phyloP scores from a whole-genome alignment of 2,113 vertebrate species.

The Epinephelus cyanopodus region DNA sequence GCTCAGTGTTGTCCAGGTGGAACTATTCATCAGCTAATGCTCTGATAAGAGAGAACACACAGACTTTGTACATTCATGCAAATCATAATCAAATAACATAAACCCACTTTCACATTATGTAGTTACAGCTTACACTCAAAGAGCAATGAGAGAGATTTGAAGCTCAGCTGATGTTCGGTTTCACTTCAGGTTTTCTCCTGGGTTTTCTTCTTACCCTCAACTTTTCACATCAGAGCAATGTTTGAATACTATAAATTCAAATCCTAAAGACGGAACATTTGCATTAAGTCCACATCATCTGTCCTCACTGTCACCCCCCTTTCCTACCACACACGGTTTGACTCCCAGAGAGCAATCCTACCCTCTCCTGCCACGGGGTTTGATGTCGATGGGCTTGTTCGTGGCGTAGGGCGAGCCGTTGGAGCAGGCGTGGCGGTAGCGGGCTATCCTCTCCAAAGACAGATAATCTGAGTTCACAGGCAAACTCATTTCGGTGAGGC shows the following conservation, averaged over 20 bases:
- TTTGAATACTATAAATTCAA: background rate
- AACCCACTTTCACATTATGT: constrained; percentile 18
- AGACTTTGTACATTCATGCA: constrained; percentile 51
- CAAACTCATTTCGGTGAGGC: constrained; percentile 89
- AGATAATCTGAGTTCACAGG: constrained; percentile 89
- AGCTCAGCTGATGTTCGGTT: background rate
- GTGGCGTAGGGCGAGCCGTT: constrained; percentile 92
- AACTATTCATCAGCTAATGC: constrained; percentile 69
- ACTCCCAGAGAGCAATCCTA: constrained; percentile 75
- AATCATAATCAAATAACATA: constrained; percentile 44
- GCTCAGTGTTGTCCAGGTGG: constrained; percentile 60
- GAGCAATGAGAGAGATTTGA: constrained; percentile 8
- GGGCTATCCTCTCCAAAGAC: constrained; percentile 89
- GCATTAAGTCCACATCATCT: background rate
- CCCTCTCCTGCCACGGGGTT: constrained; percentile 89
- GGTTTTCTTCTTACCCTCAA: background rate
- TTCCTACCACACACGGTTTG: constrained; percentile 16
- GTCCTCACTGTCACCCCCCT: no score
- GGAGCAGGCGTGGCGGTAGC: constrained; percentile 88
- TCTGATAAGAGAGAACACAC: constrained; percentile 63
- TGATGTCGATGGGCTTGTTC: constrained; percentile 98
- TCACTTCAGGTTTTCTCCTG: background rate
- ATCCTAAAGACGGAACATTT: background rate
- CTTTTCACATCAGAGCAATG: background rate
- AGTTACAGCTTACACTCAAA: constrained; percentile 20